A percentile compares a stretch with the other conserved stretches of the same genome.
Evolutionary conservation across 2,797 vertebrate genomes (phyloP).

Genomic region (Rhincodon typus): DNA sequence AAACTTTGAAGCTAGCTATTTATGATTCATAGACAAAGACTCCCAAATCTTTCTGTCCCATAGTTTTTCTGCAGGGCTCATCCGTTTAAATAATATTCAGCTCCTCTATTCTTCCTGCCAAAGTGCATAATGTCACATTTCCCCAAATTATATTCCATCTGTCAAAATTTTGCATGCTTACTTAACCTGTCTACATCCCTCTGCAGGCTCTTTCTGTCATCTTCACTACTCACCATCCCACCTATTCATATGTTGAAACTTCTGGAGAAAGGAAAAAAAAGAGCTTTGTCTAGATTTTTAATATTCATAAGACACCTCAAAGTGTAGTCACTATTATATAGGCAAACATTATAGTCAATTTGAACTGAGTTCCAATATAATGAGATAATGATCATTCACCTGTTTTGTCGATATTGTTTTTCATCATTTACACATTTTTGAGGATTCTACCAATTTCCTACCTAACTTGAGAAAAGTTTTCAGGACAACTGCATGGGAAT

Average conservation of each 20-base stretch:
- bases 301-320: neutral
- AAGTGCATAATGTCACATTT: no score
- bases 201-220: no score
- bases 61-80: no score
- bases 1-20: no score
- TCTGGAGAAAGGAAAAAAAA: neutral
- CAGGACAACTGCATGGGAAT: neutral
- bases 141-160: no score
- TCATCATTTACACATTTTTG: neutral
- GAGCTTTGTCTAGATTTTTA: neutral
- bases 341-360: neutral
- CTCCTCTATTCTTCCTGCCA: no score
- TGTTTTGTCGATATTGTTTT: neutral
- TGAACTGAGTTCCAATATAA: neutral
- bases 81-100: no score
- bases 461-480: neutral
- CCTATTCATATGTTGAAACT: neutral
- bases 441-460: neutral
- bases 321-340: neutral
- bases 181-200: no score
- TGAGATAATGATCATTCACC: neutral
- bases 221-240: no score
- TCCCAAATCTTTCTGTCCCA: no score
- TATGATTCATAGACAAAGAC: no score
- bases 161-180: no score